Evolutionary conservation across 2,888 invertebrate species (phyloP), one percentile per base, ranked within the genome.

Genomic region (Agrilus mali): DNA sequence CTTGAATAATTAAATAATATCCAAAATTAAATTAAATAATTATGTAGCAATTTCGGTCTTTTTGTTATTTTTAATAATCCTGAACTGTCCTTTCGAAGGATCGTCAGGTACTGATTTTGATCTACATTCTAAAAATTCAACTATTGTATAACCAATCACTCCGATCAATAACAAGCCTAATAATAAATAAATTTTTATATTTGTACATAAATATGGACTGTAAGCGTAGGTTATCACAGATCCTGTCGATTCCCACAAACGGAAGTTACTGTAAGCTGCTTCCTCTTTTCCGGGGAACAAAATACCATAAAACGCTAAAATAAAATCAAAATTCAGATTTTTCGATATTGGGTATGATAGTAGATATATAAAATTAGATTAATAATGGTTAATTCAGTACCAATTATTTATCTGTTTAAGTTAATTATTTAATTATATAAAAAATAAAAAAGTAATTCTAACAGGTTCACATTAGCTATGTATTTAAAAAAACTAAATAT

Each of bases 191-290:
- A 89, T 63, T 56, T 89, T 89, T 0, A 77, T 71, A 40, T 75
- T 67, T 0, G 86, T 83, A 57, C 86, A 86, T 5, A 89, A 65
- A 56, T 80, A 81, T 3, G 86, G 81, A 36, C 85, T 88, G 44
- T 83, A 79, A 1, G 80, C 77, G 56, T 90, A 93, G 1, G 88
- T 82, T 43, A 90, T 74, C 12, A 90, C 88, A 45, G 92, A 90
- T 40, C 93, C 94, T 0, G 86, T 77, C 0, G 90, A 82, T 64
- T 93, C 92, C 92, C 92, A 94, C 39, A 94, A 68, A 7, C 92
- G 75, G 66, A 93, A 93, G 69, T 92, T 93, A 50, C 92, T 88
- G 65, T 88, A 94, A 0, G 90, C 87, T 0, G 92, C 89, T 59
- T 92, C 92, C 56, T 90, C 82, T 54, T 83, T 76, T 13, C 83